These are phyloP conservation scores for Thereva nobilitata DNA, from an alignment of 2,888 invertebrate species.

Conservation along the genomic window DNA sequence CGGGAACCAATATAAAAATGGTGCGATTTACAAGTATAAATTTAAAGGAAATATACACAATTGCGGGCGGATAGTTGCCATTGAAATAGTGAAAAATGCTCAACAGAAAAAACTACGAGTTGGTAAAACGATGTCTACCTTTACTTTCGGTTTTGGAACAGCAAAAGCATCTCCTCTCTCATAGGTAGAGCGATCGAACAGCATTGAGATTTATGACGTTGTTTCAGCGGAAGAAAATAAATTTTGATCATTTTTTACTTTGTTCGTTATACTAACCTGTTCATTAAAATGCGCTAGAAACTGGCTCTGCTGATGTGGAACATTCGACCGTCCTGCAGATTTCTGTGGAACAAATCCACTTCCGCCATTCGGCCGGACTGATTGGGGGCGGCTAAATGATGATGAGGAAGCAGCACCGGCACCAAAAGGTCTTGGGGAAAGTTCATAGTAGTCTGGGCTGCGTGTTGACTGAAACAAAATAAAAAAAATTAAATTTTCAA, in stretches of 20 bases:
- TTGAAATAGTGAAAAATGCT: too few relatives aligned
- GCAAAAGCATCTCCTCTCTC: too few relatives aligned
- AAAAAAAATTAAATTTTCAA: conserved; percentile 1
- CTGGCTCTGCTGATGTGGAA: conserved; percentile 57
- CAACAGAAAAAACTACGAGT: too few relatives aligned
- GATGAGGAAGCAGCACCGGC: conserved; percentile 41
- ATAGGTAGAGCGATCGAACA: too few relatives aligned
- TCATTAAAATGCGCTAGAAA: conserved; percentile 56
- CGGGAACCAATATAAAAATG: too few relatives aligned
- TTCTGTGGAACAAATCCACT: conserved; percentile 32
- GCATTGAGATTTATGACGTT: too few relatives aligned
- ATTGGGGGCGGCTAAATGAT: conserved; percentile 51
- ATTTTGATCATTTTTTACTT: neutral
- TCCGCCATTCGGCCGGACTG: conserved; percentile 49
- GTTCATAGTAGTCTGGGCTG: conserved; percentile 56
- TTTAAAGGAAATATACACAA: too few relatives aligned
- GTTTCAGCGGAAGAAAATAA: too few relatives aligned
- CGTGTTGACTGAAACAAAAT: conserved; percentile 51
- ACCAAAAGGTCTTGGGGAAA: conserved; percentile 58
- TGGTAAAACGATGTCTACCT: too few relatives aligned
- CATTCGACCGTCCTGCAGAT: conserved; percentile 49
- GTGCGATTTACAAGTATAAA: too few relatives aligned
- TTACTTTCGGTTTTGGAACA: too few relatives aligned
- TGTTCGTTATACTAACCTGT: conserved; percentile 48
- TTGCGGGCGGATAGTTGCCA: too few relatives aligned